Percentiles rank a stretch among this genome's conserved stretches.
These are phyloP conservation scores for Salvelinus sp. DNA, from an alignment of 2,113 vertebrate species.

Conservation along the genomic window DNA sequence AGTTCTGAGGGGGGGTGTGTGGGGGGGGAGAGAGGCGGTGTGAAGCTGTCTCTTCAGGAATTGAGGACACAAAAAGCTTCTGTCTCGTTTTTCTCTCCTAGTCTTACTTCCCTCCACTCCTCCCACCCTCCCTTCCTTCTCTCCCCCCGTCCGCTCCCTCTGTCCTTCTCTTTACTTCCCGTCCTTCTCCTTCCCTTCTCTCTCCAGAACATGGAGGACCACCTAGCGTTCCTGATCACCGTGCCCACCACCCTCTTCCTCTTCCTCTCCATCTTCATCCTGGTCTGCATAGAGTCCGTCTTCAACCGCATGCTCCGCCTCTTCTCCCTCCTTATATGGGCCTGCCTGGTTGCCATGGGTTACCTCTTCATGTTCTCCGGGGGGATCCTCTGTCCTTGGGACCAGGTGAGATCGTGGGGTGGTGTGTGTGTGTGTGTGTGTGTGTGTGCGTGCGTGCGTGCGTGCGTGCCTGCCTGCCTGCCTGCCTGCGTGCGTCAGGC, in stretches of 20 bases:
- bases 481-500: background rate
- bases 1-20: no score
- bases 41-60: no score
- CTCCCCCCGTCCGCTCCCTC: background rate
- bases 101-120: background rate
- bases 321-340: conserved; percentile 95
- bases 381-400: conserved; percentile 93
- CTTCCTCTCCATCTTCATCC: conserved; percentile 95
- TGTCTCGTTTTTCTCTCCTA: background rate
- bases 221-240: conserved; percentile 93
- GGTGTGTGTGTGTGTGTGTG: background rate
- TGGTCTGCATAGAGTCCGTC: conserved; percentile 92
- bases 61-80: background rate
- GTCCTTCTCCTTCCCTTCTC: conserved; percentile 17
- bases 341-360: conserved; percentile 94
- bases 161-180: background rate
- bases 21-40: no score
- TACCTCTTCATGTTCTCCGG: conserved; percentile 98
- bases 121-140: background rate
- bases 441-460: background rate
- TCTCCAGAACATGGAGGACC: conserved; percentile 86
- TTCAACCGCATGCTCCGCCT: conserved; percentile 94
- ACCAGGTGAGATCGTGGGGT: conserved; percentile 85
- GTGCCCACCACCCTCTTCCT: conserved; percentile 93
- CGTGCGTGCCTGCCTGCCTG: conserved; percentile 7